Evolutionary conservation across 2,797 vertebrate species (phyloP), one percentile per base, ranked within the genome.

Genomic region (Lophius americanus): DNA sequence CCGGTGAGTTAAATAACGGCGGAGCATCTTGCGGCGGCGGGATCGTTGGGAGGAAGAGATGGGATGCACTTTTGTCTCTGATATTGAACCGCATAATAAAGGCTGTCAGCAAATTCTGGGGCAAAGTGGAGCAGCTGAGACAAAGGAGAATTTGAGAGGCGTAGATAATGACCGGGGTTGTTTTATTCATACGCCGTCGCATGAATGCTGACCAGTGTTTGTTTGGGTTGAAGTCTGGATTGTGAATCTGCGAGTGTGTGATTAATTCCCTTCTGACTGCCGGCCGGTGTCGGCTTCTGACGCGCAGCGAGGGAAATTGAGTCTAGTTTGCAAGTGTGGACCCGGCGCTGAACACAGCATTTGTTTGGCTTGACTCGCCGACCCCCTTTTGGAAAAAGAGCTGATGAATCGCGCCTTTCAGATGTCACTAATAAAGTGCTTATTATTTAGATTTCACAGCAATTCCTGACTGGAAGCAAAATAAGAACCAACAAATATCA

Each of bases 131-230:
- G 74, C 82, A 78, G 67, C 60, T 47, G 61, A 83, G 76, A 88
- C 81, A 81, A 85, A 41, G 78, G 63, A 51, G 70, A 75, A 86
- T 85, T 85, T 86, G 79, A 83, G 76, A 81, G 75, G 55, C 61
- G 49, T 14, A 84, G 87, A 89, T 89, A 87, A 92, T 78, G 73
- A 75, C 67, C 75, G 72, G 58, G 82, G 76, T 83, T 91, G 82
- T 86, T 88, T 89, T 88, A 90, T 91, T 90, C 83, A 84, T 87
- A 78, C 51, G 60, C 35, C 49, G 60, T 47, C 23, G 23, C 71
- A 85, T 70, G 64, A 70, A 87, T 87, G 85, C 89, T 91, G 90
- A 90, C 91, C 88, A 81, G 61, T 77, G 68, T 89, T 88, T 86
- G 85, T 86, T 89, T 87, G 70, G 79, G 83, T 77, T 82, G 70